phyloP scores from a whole-genome alignment of 1,140 invertebrate species.

The Drosophila busckii region DNA sequence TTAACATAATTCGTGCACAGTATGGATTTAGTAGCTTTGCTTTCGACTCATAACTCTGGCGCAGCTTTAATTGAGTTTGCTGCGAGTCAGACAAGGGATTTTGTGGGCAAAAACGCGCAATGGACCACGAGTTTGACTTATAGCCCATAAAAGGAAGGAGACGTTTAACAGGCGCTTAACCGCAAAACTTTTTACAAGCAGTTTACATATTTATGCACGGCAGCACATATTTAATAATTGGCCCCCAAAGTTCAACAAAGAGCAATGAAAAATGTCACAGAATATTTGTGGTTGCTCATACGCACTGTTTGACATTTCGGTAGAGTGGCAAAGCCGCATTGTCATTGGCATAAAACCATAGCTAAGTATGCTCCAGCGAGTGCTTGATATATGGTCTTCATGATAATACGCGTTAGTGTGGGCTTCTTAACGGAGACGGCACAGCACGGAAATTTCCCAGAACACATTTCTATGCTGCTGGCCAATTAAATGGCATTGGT shows the following conservation, averaged over 20 bases:
- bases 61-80: constrained; percentile 51
- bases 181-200: constrained; percentile 7
- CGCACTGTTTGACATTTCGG: constrained; percentile 56
- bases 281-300: constrained; percentile 38
- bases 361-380: constrained; percentile 19
- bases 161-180: constrained; percentile 1
- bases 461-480: too few species aligned
- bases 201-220: constrained; percentile 33
- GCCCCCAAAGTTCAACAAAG: constrained; percentile 1
- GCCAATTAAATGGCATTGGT: constrained; percentile 63
- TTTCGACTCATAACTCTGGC: constrained; percentile 35
- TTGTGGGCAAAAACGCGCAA: too few species aligned
- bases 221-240: constrained; percentile 63
- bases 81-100: constrained; percentile 21
- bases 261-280: constrained; percentile 14
- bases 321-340: constrained; percentile 29
- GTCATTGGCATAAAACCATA: constrained; percentile 44
- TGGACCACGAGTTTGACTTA: neutral
- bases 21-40: constrained; percentile 18
- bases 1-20: constrained; percentile 60
- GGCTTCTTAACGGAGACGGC: too few species aligned
- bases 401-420: constrained; percentile 24
- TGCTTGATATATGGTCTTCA: constrained; percentile 19
- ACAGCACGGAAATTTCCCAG: too few species aligned
- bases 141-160: constrained; percentile 22